Conservation (phyloP, 2,888 invertebrate genomes). For the Cheilosia scutellata region DNA sequence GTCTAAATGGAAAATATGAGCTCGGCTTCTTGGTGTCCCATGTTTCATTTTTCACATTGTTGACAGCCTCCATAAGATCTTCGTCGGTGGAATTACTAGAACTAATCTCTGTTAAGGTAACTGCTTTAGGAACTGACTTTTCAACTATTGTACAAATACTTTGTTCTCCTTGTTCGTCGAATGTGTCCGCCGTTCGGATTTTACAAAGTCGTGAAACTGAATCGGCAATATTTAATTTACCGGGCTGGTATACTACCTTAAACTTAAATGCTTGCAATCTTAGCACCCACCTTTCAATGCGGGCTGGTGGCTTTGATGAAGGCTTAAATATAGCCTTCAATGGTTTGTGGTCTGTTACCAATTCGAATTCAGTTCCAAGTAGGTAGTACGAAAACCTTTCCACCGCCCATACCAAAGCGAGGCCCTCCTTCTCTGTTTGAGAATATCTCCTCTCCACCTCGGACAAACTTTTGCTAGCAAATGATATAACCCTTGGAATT, state of each 20-base stretch:
- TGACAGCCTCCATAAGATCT: conserved; percentile 34
- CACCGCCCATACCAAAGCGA: no score
- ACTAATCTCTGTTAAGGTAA: conserved; percentile 36
- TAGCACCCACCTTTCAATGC: conserved; percentile 51
- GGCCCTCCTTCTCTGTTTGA: conserved; percentile 57
- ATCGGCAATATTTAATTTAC: conserved; percentile 61
- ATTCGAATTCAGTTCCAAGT: conserved; percentile 43
- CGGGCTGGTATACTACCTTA: conserved; percentile 58
- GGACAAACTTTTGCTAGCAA: conserved; percentile 80
- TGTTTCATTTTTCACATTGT: conserved; percentile 20
- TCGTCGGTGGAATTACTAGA: background rate
- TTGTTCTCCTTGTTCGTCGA: conserved; percentile 45
- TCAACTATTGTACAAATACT: conserved; percentile 42
- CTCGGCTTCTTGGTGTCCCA: conserved; percentile 6
- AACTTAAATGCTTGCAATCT: conserved; percentile 56
- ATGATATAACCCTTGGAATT: conserved; percentile 79
- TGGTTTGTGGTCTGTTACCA: conserved; percentile 50
- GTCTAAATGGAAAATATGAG: conserved; percentile 50
- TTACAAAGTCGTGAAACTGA: no score
- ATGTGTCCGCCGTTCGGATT: no score
- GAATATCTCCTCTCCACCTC: conserved; percentile 78
- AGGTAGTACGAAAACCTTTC: no score
- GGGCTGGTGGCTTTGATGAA: conserved; percentile 40
- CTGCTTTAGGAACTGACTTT: conserved; percentile 26
- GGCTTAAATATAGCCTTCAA: conserved; percentile 56